These are phyloP conservation scores for Heliconius cydno DNA, from an alignment of 2,888 invertebrate species.

Conservation along the genomic window DNA sequence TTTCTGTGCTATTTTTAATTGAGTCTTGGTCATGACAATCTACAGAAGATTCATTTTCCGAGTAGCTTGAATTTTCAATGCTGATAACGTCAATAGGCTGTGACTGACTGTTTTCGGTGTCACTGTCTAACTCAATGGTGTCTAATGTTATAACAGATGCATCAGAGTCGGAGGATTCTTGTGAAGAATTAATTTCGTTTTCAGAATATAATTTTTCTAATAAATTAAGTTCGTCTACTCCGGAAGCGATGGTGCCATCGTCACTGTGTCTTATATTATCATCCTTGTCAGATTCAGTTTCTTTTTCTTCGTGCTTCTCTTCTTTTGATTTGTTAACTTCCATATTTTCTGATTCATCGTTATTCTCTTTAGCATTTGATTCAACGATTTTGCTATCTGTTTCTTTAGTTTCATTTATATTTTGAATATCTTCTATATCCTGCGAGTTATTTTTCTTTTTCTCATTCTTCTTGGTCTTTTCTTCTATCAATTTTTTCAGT, in stretches of 20 bases:
- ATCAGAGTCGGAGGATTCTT: conserved; percentile 66
- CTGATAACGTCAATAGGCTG: conserved; percentile 65
- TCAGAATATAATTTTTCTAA: conserved; percentile 70
- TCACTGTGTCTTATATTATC: conserved; percentile 16
- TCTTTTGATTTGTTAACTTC: conserved; percentile 2
- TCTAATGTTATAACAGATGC: conserved; percentile 67
- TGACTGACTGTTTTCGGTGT: conserved; percentile 51
- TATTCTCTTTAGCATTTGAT: conserved; percentile 5
- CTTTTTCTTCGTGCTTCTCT: not conserved
- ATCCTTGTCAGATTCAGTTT: not conserved
- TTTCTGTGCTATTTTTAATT: conserved; percentile 5
- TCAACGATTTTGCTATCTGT: conserved; percentile 15
- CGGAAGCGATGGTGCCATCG: conserved; percentile 55
- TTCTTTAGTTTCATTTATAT: conserved; percentile 19
- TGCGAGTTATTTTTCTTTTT: conserved; percentile 41
- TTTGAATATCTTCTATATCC: conserved; percentile 29
- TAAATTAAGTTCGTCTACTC: conserved; percentile 71
- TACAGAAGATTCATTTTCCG: conserved; percentile 64
- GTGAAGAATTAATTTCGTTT: conserved; percentile 60
- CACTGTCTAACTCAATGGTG: conserved; percentile 61
- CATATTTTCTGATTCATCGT: conserved; percentile 30
- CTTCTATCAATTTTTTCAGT: conserved; percentile 64
- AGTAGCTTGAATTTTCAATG: conserved; percentile 77
- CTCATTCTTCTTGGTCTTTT: conserved; percentile 58
- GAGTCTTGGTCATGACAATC: conserved; percentile 29